Evolutionary conservation across 1,140 invertebrate genomes (phyloP).

Genomic region (Drosophila nikananu): DNA sequence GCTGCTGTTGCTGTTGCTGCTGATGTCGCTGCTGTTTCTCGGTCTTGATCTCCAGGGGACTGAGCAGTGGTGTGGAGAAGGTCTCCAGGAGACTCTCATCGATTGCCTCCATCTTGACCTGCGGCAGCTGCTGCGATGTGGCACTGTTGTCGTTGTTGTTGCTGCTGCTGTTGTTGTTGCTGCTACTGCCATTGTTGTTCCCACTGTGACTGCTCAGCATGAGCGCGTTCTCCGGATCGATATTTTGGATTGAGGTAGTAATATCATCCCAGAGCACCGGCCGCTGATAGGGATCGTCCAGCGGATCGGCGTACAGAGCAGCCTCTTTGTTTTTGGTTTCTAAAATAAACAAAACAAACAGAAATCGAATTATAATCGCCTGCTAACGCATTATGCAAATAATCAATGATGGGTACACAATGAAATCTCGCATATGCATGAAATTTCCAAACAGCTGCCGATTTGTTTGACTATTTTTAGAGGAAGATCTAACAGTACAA

Average conservation of each 20-base stretch:
- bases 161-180: conserved; percentile 38
- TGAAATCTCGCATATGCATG: conserved; percentile 80
- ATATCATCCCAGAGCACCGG: conserved; percentile 95
- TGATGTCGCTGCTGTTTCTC: conserved; percentile 85
- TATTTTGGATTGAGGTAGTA: conserved; percentile 94
- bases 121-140: conserved; percentile 82
- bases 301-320: conserved; percentile 86
- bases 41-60: conserved; percentile 91
- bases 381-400: conserved; percentile 29
- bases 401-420: conserved; percentile 69
- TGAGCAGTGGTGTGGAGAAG: conserved; percentile 88
- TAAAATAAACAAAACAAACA: conserved; percentile 8
- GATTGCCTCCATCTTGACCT: conserved; percentile 91
- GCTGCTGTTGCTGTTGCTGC: conserved; percentile 74
- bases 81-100: conserved; percentile 87
- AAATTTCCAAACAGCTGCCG: conserved; percentile 72
- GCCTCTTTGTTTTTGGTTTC: conserved; percentile 85
- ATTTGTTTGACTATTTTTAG: conserved; percentile 68
- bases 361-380: conserved; percentile 65
- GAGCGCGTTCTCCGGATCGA: conserved; percentile 95
- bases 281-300: conserved; percentile 92
- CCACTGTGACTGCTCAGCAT: conserved; percentile 88
- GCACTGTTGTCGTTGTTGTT: conserved; percentile 34
- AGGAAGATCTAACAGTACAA: conserved; percentile 1
- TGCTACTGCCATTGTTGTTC: conserved; percentile 24